A percentile compares a stretch with the other conserved stretches of the same genome.
Evolutionary conservation across 1,140 invertebrate genomes (phyloP).

Genomic region (Cecropterus lyciades): DNA sequence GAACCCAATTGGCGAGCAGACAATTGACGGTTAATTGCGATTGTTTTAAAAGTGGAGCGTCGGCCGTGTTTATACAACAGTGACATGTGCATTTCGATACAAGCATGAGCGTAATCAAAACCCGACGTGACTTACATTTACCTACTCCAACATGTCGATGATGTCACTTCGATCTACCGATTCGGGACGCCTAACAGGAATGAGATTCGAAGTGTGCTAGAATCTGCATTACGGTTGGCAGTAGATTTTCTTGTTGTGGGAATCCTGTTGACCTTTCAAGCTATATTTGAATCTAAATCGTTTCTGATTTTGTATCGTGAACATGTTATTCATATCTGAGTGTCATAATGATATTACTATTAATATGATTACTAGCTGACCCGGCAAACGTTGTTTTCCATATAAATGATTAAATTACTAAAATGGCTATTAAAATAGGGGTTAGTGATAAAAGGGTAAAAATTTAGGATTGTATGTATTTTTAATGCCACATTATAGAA

Average conservation of each 20-base stretch:
- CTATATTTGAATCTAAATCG: neutral
- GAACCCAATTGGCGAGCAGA: slow-evolving; percentile 55
- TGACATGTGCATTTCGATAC: slow-evolving; percentile 50
- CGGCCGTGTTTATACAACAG: slow-evolving; percentile 67
- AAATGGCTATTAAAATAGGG: too few relatives aligned
- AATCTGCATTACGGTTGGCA: slow-evolving; percentile 18
- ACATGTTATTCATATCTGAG: neutral
- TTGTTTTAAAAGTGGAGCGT: slow-evolving; percentile 73
- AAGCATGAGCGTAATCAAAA: slow-evolving; percentile 44
- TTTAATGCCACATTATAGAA: too few relatives aligned
- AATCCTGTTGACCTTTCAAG: slow-evolving; percentile 6
- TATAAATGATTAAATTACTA: too few relatives aligned
- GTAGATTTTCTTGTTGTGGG: slow-evolving; percentile 9
- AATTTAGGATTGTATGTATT: too few relatives aligned
- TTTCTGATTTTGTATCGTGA: neutral
- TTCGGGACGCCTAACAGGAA: slow-evolving; percentile 24
- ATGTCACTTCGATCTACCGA: slow-evolving; percentile 29
- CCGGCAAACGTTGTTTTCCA: too few relatives aligned
- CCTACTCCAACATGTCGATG: slow-evolving; percentile 28
- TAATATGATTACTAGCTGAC: too few relatives aligned
- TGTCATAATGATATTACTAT: too few relatives aligned
- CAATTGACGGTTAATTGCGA: slow-evolving; percentile 76
- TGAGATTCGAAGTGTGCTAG: slow-evolving; percentile 6
- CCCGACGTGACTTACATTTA: slow-evolving; percentile 39
- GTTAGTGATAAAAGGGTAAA: too few relatives aligned